Conservation (phyloP, 2,888 invertebrate genomes). For the Cylindroiulus punctatus region DNA sequence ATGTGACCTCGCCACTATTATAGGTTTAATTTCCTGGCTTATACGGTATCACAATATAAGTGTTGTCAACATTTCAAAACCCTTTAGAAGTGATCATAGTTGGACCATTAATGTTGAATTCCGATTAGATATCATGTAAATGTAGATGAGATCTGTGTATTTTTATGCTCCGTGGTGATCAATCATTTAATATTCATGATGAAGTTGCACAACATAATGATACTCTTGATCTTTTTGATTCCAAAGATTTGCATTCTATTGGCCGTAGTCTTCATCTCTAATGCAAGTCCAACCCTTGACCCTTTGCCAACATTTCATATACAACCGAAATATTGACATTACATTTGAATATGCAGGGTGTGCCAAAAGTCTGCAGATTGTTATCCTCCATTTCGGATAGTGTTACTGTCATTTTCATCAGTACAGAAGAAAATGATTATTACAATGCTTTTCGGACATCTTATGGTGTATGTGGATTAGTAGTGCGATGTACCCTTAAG, state of each 20-base stretch:
- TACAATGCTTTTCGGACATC: too few species aligned
- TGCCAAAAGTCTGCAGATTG: too few species aligned
- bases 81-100: too few species aligned
- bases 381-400: too few species aligned
- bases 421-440: too few species aligned
- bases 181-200: slow-evolving; percentile 7
- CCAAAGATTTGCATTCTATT: not conserved
- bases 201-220: not conserved
- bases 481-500: not conserved
- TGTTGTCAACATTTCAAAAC: too few species aligned
- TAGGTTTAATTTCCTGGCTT: too few species aligned
- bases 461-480: not conserved
- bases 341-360: not conserved
- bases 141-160: too few species aligned
- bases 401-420: too few species aligned
- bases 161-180: not conserved
- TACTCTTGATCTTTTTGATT: not conserved
- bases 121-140: not conserved
- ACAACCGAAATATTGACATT: not conserved
- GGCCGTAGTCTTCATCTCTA: not conserved
- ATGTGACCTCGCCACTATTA: too few species aligned
- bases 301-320: not conserved
- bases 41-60: too few species aligned
- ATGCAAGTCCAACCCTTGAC: not conserved
- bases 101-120: not conserved